phyloP scores from a whole-genome alignment of 2,888 invertebrate species.

The Clepsis dumicolana region DNA sequence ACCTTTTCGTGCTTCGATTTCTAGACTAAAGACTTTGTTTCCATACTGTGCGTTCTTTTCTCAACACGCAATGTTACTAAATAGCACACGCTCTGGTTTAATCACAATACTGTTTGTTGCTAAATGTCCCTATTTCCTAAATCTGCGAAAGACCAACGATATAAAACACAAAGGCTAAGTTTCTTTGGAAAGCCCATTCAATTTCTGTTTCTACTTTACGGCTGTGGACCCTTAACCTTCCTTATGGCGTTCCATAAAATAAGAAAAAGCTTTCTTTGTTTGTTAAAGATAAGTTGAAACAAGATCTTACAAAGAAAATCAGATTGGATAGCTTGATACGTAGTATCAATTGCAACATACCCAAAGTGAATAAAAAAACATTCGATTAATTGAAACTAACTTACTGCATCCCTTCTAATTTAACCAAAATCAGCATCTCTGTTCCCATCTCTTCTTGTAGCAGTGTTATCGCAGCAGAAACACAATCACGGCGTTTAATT shows the following conservation, averaged over 20 bases:
- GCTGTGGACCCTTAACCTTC: constrained; percentile 2
- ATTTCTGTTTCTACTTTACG: constrained; percentile 22
- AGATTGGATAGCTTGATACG: no score
- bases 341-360: no score
- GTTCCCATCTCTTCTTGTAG: no score
- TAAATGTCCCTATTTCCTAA: background rate
- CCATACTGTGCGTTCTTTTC: background rate
- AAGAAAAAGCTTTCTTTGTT: background rate
- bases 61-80: background rate
- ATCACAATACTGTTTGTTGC: constrained; percentile 18
- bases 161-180: constrained; percentile 18
- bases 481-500: no score
- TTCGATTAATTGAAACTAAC: no score
- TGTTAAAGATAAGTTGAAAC: background rate
- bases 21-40: background rate
- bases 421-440: no score
- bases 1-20: background rate
- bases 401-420: no score
- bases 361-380: no score
- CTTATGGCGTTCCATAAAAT: constrained; percentile 5
- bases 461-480: no score
- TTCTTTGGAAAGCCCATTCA: constrained; percentile 21
- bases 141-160: constrained; percentile 1
- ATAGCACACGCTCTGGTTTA: background rate
- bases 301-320: background rate